These are phyloP conservation scores for Oxyscelio sp. DNA, from an alignment of 2,888 invertebrate genomes.

Conservation along the genomic window DNA sequence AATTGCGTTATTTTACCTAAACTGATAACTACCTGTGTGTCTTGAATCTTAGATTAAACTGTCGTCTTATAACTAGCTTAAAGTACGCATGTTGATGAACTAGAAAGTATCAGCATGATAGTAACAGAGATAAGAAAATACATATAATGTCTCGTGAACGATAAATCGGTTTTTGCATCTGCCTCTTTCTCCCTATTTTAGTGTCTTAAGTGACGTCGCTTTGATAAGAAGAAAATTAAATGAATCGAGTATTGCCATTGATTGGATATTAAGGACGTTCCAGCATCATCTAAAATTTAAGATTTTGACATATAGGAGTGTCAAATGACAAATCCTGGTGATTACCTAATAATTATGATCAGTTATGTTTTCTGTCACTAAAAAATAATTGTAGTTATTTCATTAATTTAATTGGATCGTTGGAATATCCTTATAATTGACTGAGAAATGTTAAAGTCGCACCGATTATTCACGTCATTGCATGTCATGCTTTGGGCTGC, in stretches of 20 bases:
- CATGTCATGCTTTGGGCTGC: conserved; percentile 83
- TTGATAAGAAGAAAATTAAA: not conserved
- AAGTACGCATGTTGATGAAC: conserved; percentile 27
- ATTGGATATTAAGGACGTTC: not conserved
- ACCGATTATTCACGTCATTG: conserved; percentile 78
- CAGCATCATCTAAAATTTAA: not conserved
- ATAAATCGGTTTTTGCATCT: conserved; percentile 11
- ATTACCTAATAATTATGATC: too few relatives aligned
- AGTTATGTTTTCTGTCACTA: too few relatives aligned
- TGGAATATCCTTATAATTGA: not conserved
- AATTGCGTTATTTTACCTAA: conserved; percentile 11
- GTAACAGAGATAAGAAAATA: conserved; percentile 10
- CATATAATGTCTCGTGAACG: not conserved
- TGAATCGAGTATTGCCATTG: not conserved
- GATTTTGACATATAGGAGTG: too few relatives aligned
- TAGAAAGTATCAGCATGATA: conserved; percentile 34
- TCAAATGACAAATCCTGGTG: too few relatives aligned
- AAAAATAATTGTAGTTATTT: too few relatives aligned
- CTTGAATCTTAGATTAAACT: conserved; percentile 19
- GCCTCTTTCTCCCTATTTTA: conserved; percentile 60
- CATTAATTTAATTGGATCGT: not conserved
- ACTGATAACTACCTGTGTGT: conserved; percentile 7
- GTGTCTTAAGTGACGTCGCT: not conserved
- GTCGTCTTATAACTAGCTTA: conserved; percentile 15
- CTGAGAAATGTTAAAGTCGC: conserved; percentile 33